phyloP scores from a whole-genome alignment of 2,888 invertebrate species.

The Xanthorhoe designata region DNA sequence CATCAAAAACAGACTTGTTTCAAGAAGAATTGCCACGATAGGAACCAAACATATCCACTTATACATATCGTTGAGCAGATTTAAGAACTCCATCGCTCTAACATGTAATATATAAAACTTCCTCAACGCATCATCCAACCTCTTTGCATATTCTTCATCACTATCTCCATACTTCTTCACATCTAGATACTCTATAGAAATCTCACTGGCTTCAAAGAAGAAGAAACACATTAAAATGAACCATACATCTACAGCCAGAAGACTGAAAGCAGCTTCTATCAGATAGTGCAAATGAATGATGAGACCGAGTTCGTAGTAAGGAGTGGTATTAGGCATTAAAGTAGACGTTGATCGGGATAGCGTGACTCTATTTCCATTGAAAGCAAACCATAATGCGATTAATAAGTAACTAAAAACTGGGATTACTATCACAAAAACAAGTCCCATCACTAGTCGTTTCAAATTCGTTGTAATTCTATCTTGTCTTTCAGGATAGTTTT shows the following conservation, averaged over 20 bases:
- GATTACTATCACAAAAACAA: slow-evolving; percentile 48
- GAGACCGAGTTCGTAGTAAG: slow-evolving; percentile 66
- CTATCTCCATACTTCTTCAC: slow-evolving; percentile 39
- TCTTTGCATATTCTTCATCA: slow-evolving; percentile 52
- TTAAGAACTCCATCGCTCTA: slow-evolving; percentile 59
- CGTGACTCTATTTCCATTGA: slow-evolving; percentile 55
- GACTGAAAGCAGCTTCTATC: slow-evolving; percentile 52
- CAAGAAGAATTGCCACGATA: slow-evolving; percentile 52
- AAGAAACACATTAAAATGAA: slow-evolving; percentile 61
- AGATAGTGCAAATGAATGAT: slow-evolving; percentile 61
- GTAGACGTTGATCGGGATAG: slow-evolving; percentile 63
- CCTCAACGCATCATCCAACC: slow-evolving; percentile 55
- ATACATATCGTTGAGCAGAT: slow-evolving; percentile 56
- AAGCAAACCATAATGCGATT: slow-evolving; percentile 58
- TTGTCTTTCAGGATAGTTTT: slow-evolving; percentile 44
- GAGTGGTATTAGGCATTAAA: slow-evolving; percentile 66
- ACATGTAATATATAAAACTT: slow-evolving; percentile 60
- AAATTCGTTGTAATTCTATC: slow-evolving; percentile 25
- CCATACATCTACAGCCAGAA: slow-evolving; percentile 64
- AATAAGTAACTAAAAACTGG: slow-evolving; percentile 56
- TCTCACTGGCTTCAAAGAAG: slow-evolving; percentile 57
- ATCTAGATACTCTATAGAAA: slow-evolving; percentile 51
- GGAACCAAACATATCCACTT: slow-evolving; percentile 66
- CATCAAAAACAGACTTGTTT: slow-evolving; percentile 59
- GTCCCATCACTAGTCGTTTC: slow-evolving; percentile 46